These are phyloP conservation scores for Andrena fulva DNA, from an alignment of 2,888 invertebrate species.

Conservation along the genomic window DNA sequence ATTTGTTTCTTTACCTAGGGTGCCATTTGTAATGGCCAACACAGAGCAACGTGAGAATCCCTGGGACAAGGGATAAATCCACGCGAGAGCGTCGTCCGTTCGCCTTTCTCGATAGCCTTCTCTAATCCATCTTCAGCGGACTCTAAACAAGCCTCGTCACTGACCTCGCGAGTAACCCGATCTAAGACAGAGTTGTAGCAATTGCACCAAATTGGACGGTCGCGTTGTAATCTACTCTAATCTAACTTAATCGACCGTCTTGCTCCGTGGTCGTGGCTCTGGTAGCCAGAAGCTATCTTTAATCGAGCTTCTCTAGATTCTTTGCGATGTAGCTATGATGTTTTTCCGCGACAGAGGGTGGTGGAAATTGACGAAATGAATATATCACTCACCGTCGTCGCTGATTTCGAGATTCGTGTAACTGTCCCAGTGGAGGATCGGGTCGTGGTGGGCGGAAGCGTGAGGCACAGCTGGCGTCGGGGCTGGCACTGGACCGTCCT, in stretches of 20 bases:
- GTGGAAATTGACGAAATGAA: neutral
- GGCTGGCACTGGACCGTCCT: conserved; percentile 87
- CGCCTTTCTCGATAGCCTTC: neutral
- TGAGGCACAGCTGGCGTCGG: conserved; percentile 90
- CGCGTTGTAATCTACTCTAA: conserved; percentile 61
- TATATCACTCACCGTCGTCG: conserved; percentile 82
- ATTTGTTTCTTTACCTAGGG: neutral
- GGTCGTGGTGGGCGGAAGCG: conserved; percentile 89
- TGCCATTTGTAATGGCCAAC: neutral
- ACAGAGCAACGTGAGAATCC: neutral
- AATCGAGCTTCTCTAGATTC: conserved; percentile 28
- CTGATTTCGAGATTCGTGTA: conserved; percentile 88
- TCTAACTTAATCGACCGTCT: conserved; percentile 53
- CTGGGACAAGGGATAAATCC: neutral
- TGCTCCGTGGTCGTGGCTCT: conserved; percentile 29
- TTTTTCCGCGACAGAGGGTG: neutral
- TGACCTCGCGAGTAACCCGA: conserved; percentile 48
- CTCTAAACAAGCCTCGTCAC: conserved; percentile 6
- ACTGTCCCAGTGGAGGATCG: conserved; percentile 92
- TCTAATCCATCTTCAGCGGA: conserved; percentile 22
- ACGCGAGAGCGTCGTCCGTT: neutral
- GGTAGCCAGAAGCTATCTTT: conserved; percentile 4
- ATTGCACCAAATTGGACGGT: conserved; percentile 57
- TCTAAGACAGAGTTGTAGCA: conserved; percentile 34
- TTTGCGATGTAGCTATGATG: neutral